Evolutionary conservation across 2,888 invertebrate genomes (phyloP), one percentile per base, ranked within the genome.

Genomic region (Drosophila cognata): DNA sequence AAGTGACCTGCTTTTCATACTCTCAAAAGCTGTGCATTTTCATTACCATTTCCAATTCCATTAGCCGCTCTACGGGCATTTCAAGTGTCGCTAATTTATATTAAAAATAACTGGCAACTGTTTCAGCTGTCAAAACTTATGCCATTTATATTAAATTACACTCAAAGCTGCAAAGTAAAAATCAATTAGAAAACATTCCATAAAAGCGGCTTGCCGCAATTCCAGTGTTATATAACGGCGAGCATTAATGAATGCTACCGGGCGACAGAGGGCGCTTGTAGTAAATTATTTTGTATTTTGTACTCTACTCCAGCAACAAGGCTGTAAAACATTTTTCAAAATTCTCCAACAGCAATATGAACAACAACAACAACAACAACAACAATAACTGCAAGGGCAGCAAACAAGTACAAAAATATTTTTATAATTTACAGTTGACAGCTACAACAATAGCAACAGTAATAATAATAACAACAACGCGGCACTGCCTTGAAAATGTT

Each of bases 371-470:
- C 48, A 66, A 62, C 58, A 74, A 21, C 36, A 66, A 62, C 55
- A 64, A 36, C 51, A 56, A 57, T 2, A 46, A 38, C 55, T 55
- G 38, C 38, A 50, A 53, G 43, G 31, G 29, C 58, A 53, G 41
- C 60, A 64, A 74, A 50, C 59, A 77, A 78, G 72, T 74, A 70
- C 71, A 72, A 55, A 82, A 83, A 76, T 80, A 81, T 89, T 90
- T 88, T 84, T 81, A 88, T 89, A 90, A 89, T 90, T 89, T 90
- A 90, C 86, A 79, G 86, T 86, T 88, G 82, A 89, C 88, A 88
- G 90, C 82, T 66, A 77, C 74, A 71, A 73, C 71, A 78, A 73
- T 66, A 18, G 53, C 73, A 70, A 59, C 61, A 64, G 67, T 51
- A 65, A 61, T 53, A 56, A n/a, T 21, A 25, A 36, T 1, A 38